These are phyloP conservation scores for Drosophila micromelanica DNA, from an alignment of 1,140 invertebrate species.

Conservation along the genomic window DNA sequence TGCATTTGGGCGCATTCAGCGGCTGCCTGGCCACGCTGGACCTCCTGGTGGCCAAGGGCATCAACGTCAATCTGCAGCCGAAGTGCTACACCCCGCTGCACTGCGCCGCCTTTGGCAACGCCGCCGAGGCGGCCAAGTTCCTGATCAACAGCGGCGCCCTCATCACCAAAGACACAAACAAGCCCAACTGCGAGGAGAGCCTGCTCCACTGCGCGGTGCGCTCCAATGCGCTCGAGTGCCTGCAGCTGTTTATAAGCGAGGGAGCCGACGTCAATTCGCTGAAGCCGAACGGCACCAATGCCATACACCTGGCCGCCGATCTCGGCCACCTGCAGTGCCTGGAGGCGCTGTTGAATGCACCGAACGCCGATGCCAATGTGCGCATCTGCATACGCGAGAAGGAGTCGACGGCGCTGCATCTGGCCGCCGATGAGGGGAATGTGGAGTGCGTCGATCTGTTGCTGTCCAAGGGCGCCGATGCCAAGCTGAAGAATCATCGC, in stretches of 20 bases:
- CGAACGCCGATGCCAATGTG: conserved; percentile 87
- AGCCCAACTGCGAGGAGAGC: conserved; percentile 89
- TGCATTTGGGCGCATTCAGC: conserved; percentile 91
- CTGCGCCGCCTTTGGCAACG: conserved; percentile 92
- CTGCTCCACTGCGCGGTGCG: conserved; percentile 91
- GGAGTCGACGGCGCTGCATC: conserved; percentile 91
- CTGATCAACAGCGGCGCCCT: conserved; percentile 88
- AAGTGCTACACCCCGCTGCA: conserved; percentile 91
- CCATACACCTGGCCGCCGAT: conserved; percentile 91
- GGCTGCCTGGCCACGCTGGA: conserved; percentile 89
- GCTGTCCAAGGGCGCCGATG: conserved; percentile 89
- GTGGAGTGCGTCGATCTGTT: conserved; percentile 90
- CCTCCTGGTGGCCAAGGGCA: conserved; percentile 88
- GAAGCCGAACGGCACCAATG: conserved; percentile 89
- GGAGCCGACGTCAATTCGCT: conserved; percentile 89
- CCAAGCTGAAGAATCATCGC: conserved; percentile 89
- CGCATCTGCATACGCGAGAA: conserved; percentile 88
- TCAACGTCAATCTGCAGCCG: conserved; percentile 88
- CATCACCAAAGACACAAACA: conserved; percentile 85
- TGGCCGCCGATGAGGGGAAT: conserved; percentile 92
- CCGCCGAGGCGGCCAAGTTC: conserved; percentile 89
- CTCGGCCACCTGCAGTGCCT: conserved; percentile 89
- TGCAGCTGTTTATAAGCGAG: conserved; percentile 89
- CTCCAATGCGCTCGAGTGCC: conserved; percentile 89
- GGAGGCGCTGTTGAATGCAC: conserved; percentile 88